phyloP scores from a whole-genome alignment of 1,140 invertebrate species.

The Aphaenogaster ashmeadi region DNA sequence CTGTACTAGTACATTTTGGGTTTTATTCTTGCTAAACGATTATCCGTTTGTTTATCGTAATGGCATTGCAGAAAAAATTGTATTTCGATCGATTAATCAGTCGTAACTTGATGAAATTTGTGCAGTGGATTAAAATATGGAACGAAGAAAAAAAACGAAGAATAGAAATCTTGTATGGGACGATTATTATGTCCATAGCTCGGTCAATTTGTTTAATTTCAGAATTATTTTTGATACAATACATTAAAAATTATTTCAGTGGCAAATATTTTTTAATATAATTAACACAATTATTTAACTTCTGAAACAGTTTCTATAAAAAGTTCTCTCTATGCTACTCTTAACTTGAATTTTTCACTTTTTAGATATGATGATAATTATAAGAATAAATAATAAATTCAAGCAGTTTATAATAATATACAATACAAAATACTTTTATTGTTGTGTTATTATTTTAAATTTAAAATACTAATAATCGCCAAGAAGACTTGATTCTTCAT shows the following conservation, averaged over 20 bases:
- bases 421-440: neutral
- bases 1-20: neutral
- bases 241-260: no score
- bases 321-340: neutral
- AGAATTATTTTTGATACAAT: no score
- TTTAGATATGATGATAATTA: neutral
- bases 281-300: no score
- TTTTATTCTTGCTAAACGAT: neutral
- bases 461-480: neutral
- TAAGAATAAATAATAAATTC: neutral
- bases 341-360: neutral
- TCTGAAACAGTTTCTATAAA: neutral
- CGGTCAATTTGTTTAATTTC: neutral
- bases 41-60: slow-evolving; percentile 3
- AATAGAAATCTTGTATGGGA: no score
- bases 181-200: neutral
- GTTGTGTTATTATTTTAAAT: neutral
- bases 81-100: neutral
- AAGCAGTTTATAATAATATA: neutral
- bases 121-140: neutral
- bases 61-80: neutral
- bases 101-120: slow-evolving; percentile 9
- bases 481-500: neutral
- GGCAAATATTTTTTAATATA: no score
- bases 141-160: neutral